Evolutionary conservation across 2,113 vertebrate species (phyloP).

Genomic region (Ia io): DNA sequence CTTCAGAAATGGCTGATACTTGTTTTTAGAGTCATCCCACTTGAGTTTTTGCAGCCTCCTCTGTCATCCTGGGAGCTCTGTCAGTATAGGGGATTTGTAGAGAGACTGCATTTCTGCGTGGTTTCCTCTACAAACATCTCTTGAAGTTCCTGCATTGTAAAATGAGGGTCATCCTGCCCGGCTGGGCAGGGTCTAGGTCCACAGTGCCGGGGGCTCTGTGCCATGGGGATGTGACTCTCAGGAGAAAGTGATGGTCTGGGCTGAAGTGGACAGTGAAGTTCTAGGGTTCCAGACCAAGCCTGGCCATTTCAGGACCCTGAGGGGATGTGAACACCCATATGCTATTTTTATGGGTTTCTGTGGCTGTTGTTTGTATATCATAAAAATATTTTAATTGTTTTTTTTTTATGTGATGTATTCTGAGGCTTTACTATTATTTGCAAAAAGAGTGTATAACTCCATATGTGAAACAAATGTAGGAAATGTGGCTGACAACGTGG

Average conservation of each 20-base stretch:
- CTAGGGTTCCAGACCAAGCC: too few species aligned
- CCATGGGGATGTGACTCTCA: background rate
- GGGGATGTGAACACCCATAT: background rate
- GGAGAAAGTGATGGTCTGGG: background rate
- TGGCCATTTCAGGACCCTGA: background rate
- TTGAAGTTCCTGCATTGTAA: background rate
- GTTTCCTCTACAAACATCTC: background rate
- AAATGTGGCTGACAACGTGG: background rate
- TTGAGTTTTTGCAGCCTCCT: background rate
- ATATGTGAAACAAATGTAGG: background rate
- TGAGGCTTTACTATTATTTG: background rate
- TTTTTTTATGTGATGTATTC: background rate
- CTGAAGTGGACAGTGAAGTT: background rate
- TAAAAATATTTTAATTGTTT: background rate
- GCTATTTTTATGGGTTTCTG: background rate
- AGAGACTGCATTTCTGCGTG: background rate
- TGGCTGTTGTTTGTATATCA: background rate
- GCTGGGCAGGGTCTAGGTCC: background rate
- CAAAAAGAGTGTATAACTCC: background rate
- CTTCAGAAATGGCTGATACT: background rate
- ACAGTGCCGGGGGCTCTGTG: too few species aligned
- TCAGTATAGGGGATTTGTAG: background rate
- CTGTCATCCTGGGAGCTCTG: background rate
- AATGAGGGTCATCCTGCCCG: background rate
- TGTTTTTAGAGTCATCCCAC: background rate